Percentiles rank a stretch among this genome's conserved stretches.
phyloP scores from a whole-genome alignment of 2,888 invertebrate species.

The Crocallis elinguaria region DNA sequence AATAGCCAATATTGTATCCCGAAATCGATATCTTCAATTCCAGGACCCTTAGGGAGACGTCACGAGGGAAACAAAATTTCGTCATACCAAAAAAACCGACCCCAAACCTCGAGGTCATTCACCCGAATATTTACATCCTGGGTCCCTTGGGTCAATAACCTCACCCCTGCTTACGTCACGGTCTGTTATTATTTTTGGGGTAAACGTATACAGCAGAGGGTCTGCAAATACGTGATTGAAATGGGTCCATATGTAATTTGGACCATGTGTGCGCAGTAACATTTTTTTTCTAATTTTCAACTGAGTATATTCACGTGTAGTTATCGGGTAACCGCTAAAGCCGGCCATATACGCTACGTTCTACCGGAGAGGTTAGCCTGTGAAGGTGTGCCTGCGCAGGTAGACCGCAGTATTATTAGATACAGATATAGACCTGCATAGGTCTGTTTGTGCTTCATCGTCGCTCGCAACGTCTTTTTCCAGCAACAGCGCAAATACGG shows the following conservation, averaged over 20 bases:
- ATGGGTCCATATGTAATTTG: slow-evolving; percentile 23
- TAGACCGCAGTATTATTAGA: too few relatives aligned
- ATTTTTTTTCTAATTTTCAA: neutral
- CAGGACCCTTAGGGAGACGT: slow-evolving; percentile 1
- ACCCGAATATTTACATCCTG: slow-evolving; percentile 40
- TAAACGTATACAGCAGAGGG: slow-evolving; percentile 21
- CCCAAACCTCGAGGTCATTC: slow-evolving; percentile 47
- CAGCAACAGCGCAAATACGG: too few relatives aligned
- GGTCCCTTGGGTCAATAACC: slow-evolving; percentile 43
- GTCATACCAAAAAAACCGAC: slow-evolving; percentile 39
- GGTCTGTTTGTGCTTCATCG: too few relatives aligned
- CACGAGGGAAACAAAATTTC: slow-evolving; percentile 7
- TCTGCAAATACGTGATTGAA: slow-evolving; percentile 7
- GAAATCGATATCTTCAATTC: slow-evolving; percentile 4
- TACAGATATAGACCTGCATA: too few relatives aligned
- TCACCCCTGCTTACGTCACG: slow-evolving; percentile 48
- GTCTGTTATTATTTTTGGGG: slow-evolving; percentile 31
- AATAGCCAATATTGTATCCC: neutral
- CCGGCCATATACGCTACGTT: too few relatives aligned
- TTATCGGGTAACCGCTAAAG: too few relatives aligned
- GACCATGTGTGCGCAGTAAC: slow-evolving; percentile 20
- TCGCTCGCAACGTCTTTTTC: too few relatives aligned
- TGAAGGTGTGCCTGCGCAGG: too few relatives aligned
- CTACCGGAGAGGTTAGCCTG: too few relatives aligned
- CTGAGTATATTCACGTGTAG: neutral